These are phyloP conservation scores for Diogma glabrata DNA, from an alignment of 2,888 invertebrate genomes.

Conservation along the genomic window DNA sequence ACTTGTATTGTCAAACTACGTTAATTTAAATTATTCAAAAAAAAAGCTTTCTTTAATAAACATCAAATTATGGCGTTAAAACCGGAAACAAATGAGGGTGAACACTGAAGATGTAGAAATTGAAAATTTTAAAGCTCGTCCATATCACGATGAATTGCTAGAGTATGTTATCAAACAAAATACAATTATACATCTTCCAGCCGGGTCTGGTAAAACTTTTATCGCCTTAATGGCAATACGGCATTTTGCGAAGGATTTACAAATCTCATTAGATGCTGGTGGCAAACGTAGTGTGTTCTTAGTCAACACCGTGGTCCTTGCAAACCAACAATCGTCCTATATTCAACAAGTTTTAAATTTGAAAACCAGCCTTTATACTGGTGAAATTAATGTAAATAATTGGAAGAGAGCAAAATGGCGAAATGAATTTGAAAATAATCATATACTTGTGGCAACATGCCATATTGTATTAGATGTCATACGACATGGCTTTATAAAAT, in stretches of 20 bases:
- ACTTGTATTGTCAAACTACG: too few relatives aligned
- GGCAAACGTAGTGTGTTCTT: conserved; percentile 69
- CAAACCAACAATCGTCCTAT: conserved; percentile 62
- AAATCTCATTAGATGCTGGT: conserved; percentile 43
- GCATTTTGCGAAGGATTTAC: conserved; percentile 31
- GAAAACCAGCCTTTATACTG: conserved; percentile 53
- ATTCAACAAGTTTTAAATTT: conserved; percentile 50
- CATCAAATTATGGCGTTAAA: too few relatives aligned
- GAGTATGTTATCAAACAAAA: conserved; percentile 46
- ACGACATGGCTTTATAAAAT: conserved; percentile 43
- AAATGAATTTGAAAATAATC: conserved; percentile 45
- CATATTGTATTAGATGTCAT: conserved; percentile 70
- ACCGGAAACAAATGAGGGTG: too few relatives aligned
- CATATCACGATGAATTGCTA: conserved; percentile 30
- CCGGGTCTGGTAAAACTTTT: conserved; percentile 88
- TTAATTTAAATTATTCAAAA: too few relatives aligned
- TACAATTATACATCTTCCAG: conserved; percentile 85
- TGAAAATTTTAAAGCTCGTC: conserved; percentile 19
- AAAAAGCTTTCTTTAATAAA: too few relatives aligned
- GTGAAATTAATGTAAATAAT: conserved; percentile 61
- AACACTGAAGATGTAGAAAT: too few relatives aligned
- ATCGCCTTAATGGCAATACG: conserved; percentile 58
- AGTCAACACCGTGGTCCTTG: conserved; percentile 71
- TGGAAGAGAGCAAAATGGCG: conserved; percentile 59
- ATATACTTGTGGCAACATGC: conserved; percentile 55